Percentiles rank a stretch among this genome's conserved stretches.
phyloP scores from a whole-genome alignment of 2,113 vertebrate species.

The Varanus komodoensis region DNA sequence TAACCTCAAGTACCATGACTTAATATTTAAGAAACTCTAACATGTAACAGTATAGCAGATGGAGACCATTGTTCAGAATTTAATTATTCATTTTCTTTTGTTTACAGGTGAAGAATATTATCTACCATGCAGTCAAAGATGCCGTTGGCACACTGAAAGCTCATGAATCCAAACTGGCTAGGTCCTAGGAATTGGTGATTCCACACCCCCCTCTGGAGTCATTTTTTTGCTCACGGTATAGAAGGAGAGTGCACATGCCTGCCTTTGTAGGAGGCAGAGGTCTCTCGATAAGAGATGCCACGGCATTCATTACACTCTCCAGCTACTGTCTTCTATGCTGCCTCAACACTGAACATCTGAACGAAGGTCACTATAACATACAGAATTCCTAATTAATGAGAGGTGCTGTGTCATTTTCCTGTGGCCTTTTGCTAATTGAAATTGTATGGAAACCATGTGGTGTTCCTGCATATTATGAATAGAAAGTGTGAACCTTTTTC shows the following conservation, averaged over 20 bases:
- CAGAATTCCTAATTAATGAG: constrained; percentile 70
- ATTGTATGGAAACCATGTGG: constrained; percentile 70
- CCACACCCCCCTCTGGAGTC: constrained; percentile 73
- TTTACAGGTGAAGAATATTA: constrained; percentile 98
- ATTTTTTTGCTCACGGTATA: constrained; percentile 72
- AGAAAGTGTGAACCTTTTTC: constrained; percentile 75
- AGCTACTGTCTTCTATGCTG: constrained; percentile 80
- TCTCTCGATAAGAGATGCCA: constrained; percentile 73
- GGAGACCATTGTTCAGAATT: neutral
- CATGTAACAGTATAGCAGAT: constrained; percentile 18
- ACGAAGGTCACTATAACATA: constrained; percentile 73
- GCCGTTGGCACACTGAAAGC: constrained; percentile 96
- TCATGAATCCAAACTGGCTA: constrained; percentile 93
- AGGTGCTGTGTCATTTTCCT: constrained; percentile 77
- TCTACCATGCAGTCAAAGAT: constrained; percentile 99
- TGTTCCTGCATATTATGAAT: constrained; percentile 75
- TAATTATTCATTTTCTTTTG: constrained; percentile 42
- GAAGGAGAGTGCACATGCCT: constrained; percentile 72
- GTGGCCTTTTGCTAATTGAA: constrained; percentile 78
- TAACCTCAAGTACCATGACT: neutral
- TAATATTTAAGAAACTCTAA: neutral
- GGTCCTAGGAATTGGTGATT: constrained; percentile 84
- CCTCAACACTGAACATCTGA: constrained; percentile 78
- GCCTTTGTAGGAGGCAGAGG: constrained; percentile 73
- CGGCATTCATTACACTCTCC: constrained; percentile 81